These are phyloP conservation scores for Crocallis elinguaria DNA, from an alignment of 2,888 invertebrate genomes.

Conservation along the genomic window DNA sequence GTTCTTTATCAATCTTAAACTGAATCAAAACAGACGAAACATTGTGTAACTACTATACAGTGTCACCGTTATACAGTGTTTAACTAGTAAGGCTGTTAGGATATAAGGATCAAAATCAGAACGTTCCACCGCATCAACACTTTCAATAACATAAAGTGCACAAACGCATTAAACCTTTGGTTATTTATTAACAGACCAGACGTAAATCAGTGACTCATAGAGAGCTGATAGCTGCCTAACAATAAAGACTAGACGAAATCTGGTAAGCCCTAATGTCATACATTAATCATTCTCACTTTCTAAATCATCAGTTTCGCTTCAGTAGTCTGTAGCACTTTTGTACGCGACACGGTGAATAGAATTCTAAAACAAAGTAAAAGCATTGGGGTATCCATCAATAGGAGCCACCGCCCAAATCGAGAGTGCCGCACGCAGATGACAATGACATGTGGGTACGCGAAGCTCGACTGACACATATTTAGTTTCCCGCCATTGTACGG, in stretches of 20 bases:
- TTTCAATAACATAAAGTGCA: too few species aligned
- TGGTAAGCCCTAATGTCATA: conserved; percentile 24
- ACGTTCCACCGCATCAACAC: too few species aligned
- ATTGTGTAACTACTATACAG: too few species aligned
- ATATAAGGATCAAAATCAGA: too few species aligned
- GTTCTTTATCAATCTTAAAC: too few species aligned
- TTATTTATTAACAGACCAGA: neutral
- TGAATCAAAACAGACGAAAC: too few species aligned
- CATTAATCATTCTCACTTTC: conserved; percentile 28
- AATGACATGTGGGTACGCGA: conserved; percentile 46
- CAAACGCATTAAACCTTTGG: neutral
- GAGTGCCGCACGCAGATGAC: conserved; percentile 47
- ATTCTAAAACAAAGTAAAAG: conserved; percentile 17
- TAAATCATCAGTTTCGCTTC: conserved; percentile 24
- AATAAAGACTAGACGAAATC: conserved; percentile 14
- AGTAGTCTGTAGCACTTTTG: conserved; percentile 24
- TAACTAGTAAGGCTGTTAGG: too few species aligned
- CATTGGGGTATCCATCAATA: conserved; percentile 37
- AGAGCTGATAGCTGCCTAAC: conserved; percentile 8
- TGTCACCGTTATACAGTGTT: too few species aligned
- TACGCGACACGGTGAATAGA: neutral
- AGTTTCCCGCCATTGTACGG: conserved; percentile 56
- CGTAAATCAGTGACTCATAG: neutral
- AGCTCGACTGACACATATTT: conserved; percentile 51
- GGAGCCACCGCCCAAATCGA: conserved; percentile 48